Evolutionary conservation across 1,140 invertebrate genomes (phyloP), one percentile per base, ranked within the genome.

Genomic region (Archegozetes longisetosus): DNA sequence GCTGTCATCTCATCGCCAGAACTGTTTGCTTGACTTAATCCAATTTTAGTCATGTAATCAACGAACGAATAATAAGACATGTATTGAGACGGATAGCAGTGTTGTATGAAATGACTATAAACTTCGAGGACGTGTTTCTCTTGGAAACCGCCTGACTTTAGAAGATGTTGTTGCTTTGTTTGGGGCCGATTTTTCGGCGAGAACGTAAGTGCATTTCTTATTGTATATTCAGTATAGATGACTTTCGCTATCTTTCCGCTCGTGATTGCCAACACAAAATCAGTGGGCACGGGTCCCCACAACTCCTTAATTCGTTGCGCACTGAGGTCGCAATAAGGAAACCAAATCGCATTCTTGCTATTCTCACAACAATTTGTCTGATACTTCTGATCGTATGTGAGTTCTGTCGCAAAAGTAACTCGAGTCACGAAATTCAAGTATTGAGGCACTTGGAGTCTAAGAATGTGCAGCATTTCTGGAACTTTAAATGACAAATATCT

Each of bases 51-150:
- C 20, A 61, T 50, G 40, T 61, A 61, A 6, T 57, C 53, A 24
- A 14, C 3, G 27, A 61, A 61, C 3, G 60, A 51, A 28, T n/a
- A 20, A 28, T 32, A 62, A 6, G 25, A 53, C 63, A 64, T 64
- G 23, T 47, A 29, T 22, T 53, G 40, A 13, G 55, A 59, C 23
- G 63, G 63, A 57, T 49, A 63, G 56, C 55, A 58, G 22, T 64
- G 63, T 58, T 64, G 63, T 9, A 62, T 26, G 25, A 32, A 64
- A 22, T 64, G 61, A 25, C 63, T 59, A 52, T 63, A 64, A 14
- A 64, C 13, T 47, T 56, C 28, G 1, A 28, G 27, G 2, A 64
- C 49, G 50, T 64, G 56, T 53, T 56, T 53, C 23, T 63, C 62
- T 6, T 9, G 28, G 17, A 60, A n/a, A n/a, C n/a, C n/a, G n/a